Base-by-base conservation (phyloP, 2,797 vertebrate species). In the Alosa sapidissima region DNA sequence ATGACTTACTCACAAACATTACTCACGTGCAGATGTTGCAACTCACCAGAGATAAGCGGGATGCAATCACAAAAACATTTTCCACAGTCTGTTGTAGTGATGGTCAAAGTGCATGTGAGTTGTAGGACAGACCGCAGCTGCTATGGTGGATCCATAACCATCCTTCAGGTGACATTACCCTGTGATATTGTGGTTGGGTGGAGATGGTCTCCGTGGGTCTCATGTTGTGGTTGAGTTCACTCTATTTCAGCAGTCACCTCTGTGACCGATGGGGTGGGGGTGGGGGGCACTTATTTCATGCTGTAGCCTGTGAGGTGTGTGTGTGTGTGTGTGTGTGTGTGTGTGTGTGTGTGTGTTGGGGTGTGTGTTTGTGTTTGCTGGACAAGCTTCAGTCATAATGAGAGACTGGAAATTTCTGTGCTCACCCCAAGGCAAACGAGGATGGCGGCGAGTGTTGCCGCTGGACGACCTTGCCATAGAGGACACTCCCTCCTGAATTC, bases 311-410 rank as follows among this genome's bases (percentile, higher is more conserved):
- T 36, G 3, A 36, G 11, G 58, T n/a, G n/a, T n/a, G n/a, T n/a
- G n/a, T n/a, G n/a, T 5, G 21, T 19, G 54, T 19, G 54, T 55
- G 54, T 55, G 54, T 19, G 54, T 55, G 58, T 24, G 19, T 62
- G n/a, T 62, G 60, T 62, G 7, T 1, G 54, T 55, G 54, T 55
- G 54, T 55, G 54, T 55, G 16, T 55, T 4, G 3, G 54, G 3
- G 54, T 21, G 54, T 55, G 54, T 55, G 19, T 72, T 13, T 72
- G 36, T 5, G 33, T 72, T 33, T 72, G 72, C 72, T 47, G 41
- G 72, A 78, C 72, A 78, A 78, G 36, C 72, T 78, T 78, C 72
- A 78, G 72, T 47, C 19, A 47, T 78, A 78, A 78, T 78, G 72
- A 78, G 72, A 78, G 41, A 19, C 72, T 78, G 72, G 72, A 78